Percentiles rank a stretch among this genome's conserved stretches.
phyloP scores from a whole-genome alignment of 1,140 invertebrate genomes.

The Maconellicoccus hirsutus region DNA sequence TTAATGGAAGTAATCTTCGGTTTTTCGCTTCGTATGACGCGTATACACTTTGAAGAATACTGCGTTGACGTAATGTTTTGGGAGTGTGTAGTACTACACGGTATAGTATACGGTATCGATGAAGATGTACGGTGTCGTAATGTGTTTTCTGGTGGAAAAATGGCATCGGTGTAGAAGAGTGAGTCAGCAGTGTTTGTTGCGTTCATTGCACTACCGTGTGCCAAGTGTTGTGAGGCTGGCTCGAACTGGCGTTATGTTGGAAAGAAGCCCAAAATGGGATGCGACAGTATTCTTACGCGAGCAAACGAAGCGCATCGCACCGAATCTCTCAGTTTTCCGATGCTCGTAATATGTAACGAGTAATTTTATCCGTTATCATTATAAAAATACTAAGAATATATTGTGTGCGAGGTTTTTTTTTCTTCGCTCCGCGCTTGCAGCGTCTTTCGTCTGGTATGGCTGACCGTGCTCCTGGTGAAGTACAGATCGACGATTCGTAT shows the following conservation, averaged over 20 bases:
- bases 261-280: conserved; percentile 7
- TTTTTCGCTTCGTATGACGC: no score
- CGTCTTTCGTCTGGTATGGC: no score
- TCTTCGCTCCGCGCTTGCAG: no score
- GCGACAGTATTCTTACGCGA: conserved; percentile 7
- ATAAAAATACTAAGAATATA: not conserved
- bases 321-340: not conserved
- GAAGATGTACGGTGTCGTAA: no score
- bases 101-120: no score
- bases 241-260: conserved; percentile 7
- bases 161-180: not conserved
- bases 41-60: no score
- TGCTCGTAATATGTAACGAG: not conserved
- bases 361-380: conserved; percentile 9
- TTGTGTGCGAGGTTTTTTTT: not conserved
- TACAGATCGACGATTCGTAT: conserved; percentile 6
- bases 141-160: conserved; percentile 5
- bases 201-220: conserved; percentile 7
- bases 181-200: conserved; percentile 7
- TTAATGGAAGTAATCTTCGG: no score
- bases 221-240: not conserved
- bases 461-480: no score
- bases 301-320: conserved; percentile 1
- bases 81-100: no score
- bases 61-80: no score